These are phyloP conservation scores for Leiothrix lutea DNA, from an alignment of 2,113 vertebrate species.

Conservation along the genomic window DNA sequence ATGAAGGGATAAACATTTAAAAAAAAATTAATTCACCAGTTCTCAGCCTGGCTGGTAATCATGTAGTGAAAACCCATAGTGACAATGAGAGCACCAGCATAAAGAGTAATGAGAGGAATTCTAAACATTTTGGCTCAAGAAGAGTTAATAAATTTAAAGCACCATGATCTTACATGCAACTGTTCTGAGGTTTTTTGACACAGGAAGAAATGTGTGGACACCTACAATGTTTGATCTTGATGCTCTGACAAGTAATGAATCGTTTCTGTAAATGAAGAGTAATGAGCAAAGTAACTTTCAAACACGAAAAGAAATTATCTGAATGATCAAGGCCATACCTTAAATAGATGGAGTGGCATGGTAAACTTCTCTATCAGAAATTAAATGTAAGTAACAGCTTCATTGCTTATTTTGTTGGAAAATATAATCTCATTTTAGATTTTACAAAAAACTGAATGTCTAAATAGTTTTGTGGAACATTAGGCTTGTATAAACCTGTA, in stretches of 20 bases:
- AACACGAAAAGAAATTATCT: not conserved
- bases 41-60: not conserved
- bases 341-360: not conserved
- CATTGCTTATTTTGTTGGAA: not conserved
- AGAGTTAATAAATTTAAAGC: not conserved
- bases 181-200: not conserved
- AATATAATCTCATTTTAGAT: not conserved
- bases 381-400: not conserved
- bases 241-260: not conserved
- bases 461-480: not conserved
- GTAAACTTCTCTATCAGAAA: not conserved
- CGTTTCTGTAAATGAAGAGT: not conserved
- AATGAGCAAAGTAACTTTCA: not conserved
- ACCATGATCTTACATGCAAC: not conserved
- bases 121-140: not conserved
- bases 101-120: not conserved
- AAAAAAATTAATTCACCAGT: not conserved
- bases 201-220: not conserved
- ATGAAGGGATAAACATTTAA: not conserved
- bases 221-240: not conserved
- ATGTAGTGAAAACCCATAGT: not conserved
- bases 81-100: not conserved
- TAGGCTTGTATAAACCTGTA: constrained; percentile 23
- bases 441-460: not conserved
- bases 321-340: not conserved